Evolutionary conservation across 2,797 vertebrate species (phyloP).

Genomic region (Pipistrellus nathusii): DNA sequence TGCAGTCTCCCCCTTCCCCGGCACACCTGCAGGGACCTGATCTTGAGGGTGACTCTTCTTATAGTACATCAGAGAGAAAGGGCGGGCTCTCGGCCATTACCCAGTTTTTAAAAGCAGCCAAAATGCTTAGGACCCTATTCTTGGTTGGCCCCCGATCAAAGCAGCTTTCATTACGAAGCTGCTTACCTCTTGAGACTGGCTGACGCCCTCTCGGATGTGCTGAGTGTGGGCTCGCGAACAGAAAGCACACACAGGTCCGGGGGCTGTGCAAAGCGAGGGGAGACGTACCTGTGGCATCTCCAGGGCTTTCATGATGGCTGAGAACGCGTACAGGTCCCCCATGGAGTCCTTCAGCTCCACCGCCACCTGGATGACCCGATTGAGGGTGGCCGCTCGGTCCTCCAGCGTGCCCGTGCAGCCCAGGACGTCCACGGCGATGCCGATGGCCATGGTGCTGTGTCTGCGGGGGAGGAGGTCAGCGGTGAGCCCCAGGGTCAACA

Average conservation of each 20-base stretch:
- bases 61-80: background rate
- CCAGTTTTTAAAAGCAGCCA: background rate
- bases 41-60: background rate
- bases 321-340: conserved; percentile 97
- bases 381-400: conserved; percentile 94
- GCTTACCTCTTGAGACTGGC: background rate
- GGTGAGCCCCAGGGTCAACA: background rate
- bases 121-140: background rate
- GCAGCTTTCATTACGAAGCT: conserved; percentile 6
- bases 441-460: conserved; percentile 97
- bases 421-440: conserved; percentile 97
- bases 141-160: background rate
- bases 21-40: background rate
- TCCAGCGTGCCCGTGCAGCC: conserved; percentile 96
- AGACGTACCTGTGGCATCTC: conserved; percentile 96
- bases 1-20: background rate
- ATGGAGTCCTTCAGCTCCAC: conserved; percentile 95
- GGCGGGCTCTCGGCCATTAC: background rate
- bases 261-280: background rate
- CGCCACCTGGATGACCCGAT: conserved; percentile 95
- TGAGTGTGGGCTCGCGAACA: background rate
- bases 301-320: conserved; percentile 98
- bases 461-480: conserved; percentile 83
- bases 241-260: background rate
- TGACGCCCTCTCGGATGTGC: background rate